Evolutionary conservation across 2,888 invertebrate genomes (phyloP).

Genomic region (Zele albiditarsus): DNA sequence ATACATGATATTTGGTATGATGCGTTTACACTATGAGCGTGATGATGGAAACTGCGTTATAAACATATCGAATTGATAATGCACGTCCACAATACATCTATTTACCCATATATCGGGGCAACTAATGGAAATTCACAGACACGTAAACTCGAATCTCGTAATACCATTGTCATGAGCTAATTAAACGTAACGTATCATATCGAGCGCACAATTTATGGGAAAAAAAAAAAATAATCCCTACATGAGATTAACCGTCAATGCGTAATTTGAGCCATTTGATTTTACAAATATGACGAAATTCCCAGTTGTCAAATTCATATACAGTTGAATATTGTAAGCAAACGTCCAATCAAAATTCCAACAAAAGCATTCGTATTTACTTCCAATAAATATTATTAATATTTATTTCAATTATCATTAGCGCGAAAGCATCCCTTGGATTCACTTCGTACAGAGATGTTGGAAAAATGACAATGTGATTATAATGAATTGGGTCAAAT

Average conservation of each 20-base stretch:
- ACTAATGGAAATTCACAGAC: not conserved
- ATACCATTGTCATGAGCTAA: not conserved
- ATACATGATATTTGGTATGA: not conserved
- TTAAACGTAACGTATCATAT: not conserved
- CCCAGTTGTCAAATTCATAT: too few relatives aligned
- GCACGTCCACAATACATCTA: not conserved
- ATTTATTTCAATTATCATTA: too few relatives aligned
- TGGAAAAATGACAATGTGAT: too few relatives aligned
- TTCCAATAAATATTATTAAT: too few relatives aligned
- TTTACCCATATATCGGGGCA: slow-evolving; percentile 3
- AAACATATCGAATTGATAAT: not conserved
- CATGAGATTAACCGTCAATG: not conserved
- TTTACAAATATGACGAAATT: not conserved
- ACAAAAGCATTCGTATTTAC: too few relatives aligned
- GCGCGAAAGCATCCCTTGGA: too few relatives aligned
- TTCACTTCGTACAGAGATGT: too few relatives aligned
- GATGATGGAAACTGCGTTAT: not conserved
- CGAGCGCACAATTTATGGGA: not conserved
- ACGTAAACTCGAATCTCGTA: not conserved
- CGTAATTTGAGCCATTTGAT: not conserved
- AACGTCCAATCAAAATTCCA: too few relatives aligned
- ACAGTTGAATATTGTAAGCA: too few relatives aligned
- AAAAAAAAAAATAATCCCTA: not conserved
- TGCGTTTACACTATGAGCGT: not conserved
- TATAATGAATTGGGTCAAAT: too few relatives aligned